Conservation (phyloP, 2,797 vertebrate genomes). For the Galaxias olidus region DNA sequence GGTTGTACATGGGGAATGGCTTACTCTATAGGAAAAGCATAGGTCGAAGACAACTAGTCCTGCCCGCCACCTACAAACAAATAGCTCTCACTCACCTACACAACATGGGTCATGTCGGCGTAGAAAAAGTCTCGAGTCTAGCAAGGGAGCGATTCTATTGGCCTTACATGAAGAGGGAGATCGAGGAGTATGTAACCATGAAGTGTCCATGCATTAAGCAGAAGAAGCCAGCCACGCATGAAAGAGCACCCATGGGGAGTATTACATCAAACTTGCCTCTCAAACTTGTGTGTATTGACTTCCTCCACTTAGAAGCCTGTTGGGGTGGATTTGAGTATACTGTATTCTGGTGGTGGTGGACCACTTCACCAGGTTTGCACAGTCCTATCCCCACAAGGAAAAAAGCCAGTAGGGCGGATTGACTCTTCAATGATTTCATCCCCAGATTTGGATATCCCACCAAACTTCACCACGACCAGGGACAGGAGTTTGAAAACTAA, state of each 20-base stretch:
- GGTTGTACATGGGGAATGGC: neutral
- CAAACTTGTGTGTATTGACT: constrained; percentile 20
- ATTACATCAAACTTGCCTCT: constrained; percentile 2
- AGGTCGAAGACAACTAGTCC: neutral
- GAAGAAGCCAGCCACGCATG: constrained; percentile 1
- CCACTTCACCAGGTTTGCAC: constrained; percentile 5
- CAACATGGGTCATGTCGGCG: constrained; percentile 8
- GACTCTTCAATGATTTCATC: constrained; percentile 27
- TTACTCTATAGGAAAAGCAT: neutral
- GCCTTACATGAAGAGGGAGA: constrained; percentile 6
- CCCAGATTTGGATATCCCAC: constrained; percentile 10
- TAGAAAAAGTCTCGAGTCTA: neutral
- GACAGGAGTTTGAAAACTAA: constrained; percentile 2
- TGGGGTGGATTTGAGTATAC: neutral
- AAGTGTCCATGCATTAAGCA: constrained; percentile 8
- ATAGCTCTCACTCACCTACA: neutral
- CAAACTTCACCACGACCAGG: constrained; percentile 15
- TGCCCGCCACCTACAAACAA: neutral
- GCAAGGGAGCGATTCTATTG: constrained; percentile 5
- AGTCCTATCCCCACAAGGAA: constrained; percentile 31
- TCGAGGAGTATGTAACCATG: neutral
- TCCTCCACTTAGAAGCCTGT: constrained; percentile 13
- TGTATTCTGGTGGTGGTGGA: neutral
- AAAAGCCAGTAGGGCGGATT: constrained; percentile 24
- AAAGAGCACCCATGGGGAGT: constrained; percentile 3